Conservation (phyloP, 2,113 vertebrate genomes). For the Osmerus mordax region DNA sequence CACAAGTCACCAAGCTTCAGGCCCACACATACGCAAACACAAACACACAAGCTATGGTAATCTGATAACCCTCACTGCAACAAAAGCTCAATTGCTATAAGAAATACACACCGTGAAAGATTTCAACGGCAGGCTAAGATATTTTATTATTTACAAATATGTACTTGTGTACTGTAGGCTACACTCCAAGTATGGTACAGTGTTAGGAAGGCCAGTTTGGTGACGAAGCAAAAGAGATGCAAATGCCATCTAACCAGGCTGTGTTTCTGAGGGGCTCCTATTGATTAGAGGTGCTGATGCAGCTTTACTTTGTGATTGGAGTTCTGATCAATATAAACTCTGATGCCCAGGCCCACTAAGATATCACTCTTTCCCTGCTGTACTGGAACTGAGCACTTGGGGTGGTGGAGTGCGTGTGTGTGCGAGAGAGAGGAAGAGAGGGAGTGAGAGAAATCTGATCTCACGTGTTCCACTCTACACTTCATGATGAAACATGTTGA, state of each 20-base stretch:
- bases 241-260: conserved; percentile 23
- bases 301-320: conserved; percentile 58
- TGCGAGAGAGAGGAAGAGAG: background rate
- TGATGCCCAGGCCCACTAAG: conserved; percentile 38
- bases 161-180: too few relatives aligned
- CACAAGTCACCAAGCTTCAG: conserved; percentile 7
- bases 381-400: conserved; percentile 34
- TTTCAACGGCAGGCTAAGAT: too few relatives aligned
- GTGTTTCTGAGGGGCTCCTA: conserved; percentile 42
- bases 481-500: too few relatives aligned
- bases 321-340: conserved; percentile 60
- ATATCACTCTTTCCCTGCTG: conserved; percentile 52
- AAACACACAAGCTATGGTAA: background rate
- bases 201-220: background rate
- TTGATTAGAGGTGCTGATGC: conserved; percentile 65
- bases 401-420: conserved; percentile 7
- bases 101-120: background rate
- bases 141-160: too few relatives aligned
- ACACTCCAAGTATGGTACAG: conserved; percentile 1
- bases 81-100: background rate
- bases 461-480: too few relatives aligned
- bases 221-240: background rate
- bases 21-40: conserved; percentile 2
- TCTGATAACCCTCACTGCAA: background rate
- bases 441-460: background rate